phyloP scores from a whole-genome alignment of 2,888 invertebrate genomes.

The Heliconius erato region DNA sequence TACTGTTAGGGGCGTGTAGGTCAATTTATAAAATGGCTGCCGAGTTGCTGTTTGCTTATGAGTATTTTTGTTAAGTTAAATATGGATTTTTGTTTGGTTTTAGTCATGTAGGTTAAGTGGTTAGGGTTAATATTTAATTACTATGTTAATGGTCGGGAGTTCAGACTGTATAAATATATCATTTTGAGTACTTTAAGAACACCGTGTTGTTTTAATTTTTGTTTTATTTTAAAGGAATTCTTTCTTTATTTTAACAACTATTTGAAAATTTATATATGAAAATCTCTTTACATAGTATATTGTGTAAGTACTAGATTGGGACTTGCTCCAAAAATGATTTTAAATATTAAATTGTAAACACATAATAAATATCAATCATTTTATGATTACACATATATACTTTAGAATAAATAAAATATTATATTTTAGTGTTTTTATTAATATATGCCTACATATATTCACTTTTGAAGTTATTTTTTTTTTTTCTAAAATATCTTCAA shows the following conservation, averaged over 20 bases:
- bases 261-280: too few relatives aligned
- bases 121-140: background rate
- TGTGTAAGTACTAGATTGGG: background rate
- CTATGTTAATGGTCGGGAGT: background rate
- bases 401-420: background rate
- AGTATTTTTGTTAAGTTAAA: conserved; percentile 9
- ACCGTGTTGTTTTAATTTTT: too few relatives aligned
- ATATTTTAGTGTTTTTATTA: background rate
- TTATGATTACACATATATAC: background rate
- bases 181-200: too few relatives aligned
- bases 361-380: too few relatives aligned
- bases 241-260: too few relatives aligned
- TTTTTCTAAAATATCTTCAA: background rate
- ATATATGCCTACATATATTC: background rate
- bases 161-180: background rate
- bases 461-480: background rate
- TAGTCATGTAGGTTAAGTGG: background rate
- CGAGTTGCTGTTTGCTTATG: background rate
- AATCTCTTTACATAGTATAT: too few relatives aligned
- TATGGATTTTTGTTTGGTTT: background rate
- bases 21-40: conserved; percentile 38
- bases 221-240: too few relatives aligned
- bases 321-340: background rate
- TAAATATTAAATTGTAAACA: too few relatives aligned
- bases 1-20: conserved; percentile 27